Evolutionary conservation across 1,140 invertebrate species (phyloP), one percentile per base, ranked within the genome.

Genomic region (Mya arenaria): DNA sequence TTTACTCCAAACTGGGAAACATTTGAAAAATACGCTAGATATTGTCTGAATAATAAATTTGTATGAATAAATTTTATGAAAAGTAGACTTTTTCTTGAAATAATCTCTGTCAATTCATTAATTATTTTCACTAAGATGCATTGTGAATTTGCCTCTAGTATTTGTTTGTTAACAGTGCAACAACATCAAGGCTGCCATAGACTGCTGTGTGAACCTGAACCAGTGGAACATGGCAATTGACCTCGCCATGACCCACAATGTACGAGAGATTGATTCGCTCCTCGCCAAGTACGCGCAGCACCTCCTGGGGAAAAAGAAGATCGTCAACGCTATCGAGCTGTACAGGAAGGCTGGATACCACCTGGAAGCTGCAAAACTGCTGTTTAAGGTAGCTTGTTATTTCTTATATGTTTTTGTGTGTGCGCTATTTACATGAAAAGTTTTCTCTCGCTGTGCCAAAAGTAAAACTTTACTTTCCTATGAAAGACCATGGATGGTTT

Each of bases 161-260:
- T n/a, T 74, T 65, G 23, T 66, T 32, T 62, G 65, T 58, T 4
- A 88, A 10, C 85, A 95, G 94, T 95, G 95, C 84, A 95, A 96
- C 15, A 95, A 96, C 83, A 92, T 97, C 0, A 96, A 97, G 89
- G 92, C 94, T 34, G 97, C 97, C 0, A 95, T 98, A n/a, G 96
- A 98, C 89, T 95, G 95, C 0, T 98, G 97, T 91, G 96, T 98
- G 0, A 94, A 94, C 68, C 93, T 98, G 34, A 97, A 97, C 86
- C 95, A 98, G 87, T 98, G 97, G 97, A 96, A 97, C 87, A 95
- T 95, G 88, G 97, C 97, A 0, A 95, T 98, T 19, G 95, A 97
- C 30, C 90, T 98, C 25, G 97, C 97, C 0, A 95, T 96, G 83
- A 94, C 95, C 37, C 96, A 97, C 90, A 95, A 97, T 87, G 94